These are phyloP conservation scores for Eutrigla gurnardus DNA, from an alignment of 2,797 vertebrate species.

Conservation along the genomic window DNA sequence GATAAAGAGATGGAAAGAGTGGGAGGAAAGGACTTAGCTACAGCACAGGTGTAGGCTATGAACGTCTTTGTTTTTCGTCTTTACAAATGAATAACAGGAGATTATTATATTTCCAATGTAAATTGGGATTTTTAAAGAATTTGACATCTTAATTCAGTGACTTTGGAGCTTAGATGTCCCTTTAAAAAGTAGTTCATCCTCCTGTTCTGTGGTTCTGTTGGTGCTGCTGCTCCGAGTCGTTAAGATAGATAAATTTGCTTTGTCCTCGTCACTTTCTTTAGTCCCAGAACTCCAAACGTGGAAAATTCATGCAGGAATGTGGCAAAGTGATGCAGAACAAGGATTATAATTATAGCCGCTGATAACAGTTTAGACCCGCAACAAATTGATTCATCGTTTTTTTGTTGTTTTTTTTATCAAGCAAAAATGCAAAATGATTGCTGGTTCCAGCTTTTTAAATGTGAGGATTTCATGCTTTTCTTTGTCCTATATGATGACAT, in stretches of 20 bases:
- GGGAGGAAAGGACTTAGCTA: background rate
- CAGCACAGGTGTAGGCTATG: background rate
- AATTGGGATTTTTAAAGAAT: background rate
- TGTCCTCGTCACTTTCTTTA: background rate
- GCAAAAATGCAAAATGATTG: background rate
- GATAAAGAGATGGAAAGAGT: conserved; percentile 13
- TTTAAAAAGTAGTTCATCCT: background rate
- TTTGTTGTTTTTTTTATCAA: background rate
- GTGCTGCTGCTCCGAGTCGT: background rate
- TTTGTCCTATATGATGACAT: background rate
- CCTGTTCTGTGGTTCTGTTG: background rate
- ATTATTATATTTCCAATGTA: background rate
- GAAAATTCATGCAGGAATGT: background rate
- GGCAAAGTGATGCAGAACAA: background rate
- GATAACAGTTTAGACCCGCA: background rate
- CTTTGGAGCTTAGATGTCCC: background rate
- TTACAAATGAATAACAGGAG: background rate
- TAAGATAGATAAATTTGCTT: background rate
- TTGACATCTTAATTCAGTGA: background rate
- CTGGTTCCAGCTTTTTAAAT: background rate
- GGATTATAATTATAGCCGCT: background rate
- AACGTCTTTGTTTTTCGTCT: background rate
- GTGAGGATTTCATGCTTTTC: background rate
- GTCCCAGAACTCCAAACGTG: background rate
- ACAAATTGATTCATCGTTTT: background rate